Base-by-base conservation (phyloP, 2,888 invertebrate species). In the Leuctra nigra region DNA sequence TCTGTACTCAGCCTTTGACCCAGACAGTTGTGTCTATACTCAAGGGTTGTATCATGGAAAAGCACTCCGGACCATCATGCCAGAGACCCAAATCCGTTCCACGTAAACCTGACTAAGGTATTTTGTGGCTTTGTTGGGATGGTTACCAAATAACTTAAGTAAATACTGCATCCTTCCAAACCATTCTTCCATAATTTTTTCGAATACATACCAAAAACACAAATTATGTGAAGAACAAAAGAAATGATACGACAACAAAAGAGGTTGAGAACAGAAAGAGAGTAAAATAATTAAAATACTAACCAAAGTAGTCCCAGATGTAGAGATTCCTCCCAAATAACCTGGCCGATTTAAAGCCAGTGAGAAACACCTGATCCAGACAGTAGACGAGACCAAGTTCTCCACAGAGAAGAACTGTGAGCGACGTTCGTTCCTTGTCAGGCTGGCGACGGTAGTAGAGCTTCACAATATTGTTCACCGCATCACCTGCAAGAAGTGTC, bases 221-320 rank as follows among this genome's bases (percentile, higher is more conserved):
- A 29, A 29, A 29, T 29, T n/a, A 38, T 38, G 11, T 14, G n/a
- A 7, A 38, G 14, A 38, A 7, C n/a, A 38, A 14, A 38, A 38
- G n/a, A 7, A n/a, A n/a, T 6, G 11, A 11, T 7, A 29, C 11
- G 7, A 29, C 29, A 7, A 7, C 7, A 11, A 11, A 29, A 11
- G 6, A 7, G 29, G 29, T 6, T 7, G 29, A 29, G 29, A 29
- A 29, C 29, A 6, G 11, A n/a, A 13, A 33, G 33, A 16, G 6
- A 7, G 29, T 29, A 11, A 29, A 29, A 23, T 4, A 23, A 33
- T 58, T 35, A 39, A 55, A 61, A 25, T 52, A 72, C 77, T 77
- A 74, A 95, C 96, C 87, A 68, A 98, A 87, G 74, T 92, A 99
- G 73, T 99, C 98, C 99, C 99, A 99, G 62, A 98, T 86, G 70